Evolutionary conservation across 2,888 invertebrate genomes (phyloP).

Genomic region (Temnothorax unifasciatus): DNA sequence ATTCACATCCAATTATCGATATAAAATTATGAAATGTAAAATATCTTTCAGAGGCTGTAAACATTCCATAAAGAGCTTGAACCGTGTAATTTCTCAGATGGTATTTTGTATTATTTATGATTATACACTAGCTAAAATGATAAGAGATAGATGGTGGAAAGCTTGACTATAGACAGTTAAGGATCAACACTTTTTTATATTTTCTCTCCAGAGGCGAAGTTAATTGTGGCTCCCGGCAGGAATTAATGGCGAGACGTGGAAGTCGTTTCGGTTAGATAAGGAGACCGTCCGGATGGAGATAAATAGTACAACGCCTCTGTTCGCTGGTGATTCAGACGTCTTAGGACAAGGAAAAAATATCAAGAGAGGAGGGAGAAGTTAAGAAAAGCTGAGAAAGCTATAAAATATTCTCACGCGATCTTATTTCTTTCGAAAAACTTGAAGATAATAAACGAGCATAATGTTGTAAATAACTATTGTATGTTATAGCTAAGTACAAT

Average conservation of each 20-base stretch:
- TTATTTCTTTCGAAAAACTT: conserved; percentile 8
- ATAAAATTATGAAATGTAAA: conserved; percentile 8
- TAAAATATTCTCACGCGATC: conserved; percentile 25
- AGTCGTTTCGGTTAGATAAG: conserved; percentile 60
- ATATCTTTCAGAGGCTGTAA: background rate
- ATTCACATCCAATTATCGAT: conserved; percentile 24
- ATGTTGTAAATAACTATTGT: conserved; percentile 18
- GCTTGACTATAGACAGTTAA: conserved; percentile 28
- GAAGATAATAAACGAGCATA: background rate
- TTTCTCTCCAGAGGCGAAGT: conserved; percentile 48
- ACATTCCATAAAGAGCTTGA: conserved; percentile 6
- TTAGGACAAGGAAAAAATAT: conserved; percentile 37
- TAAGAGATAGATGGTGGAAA: conserved; percentile 18
- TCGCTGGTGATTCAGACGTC: conserved; percentile 35
- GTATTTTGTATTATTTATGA: conserved; percentile 22
- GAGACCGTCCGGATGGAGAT: conserved; percentile 56
- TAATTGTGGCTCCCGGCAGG: conserved; percentile 60
- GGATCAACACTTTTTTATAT: conserved; percentile 54
- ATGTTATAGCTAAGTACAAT: background rate
- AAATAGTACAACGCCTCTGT: conserved; percentile 57
- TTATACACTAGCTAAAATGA: background rate
- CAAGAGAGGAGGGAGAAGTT: background rate
- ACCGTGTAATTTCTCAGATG: conserved; percentile 20
- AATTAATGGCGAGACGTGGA: conserved; percentile 63
- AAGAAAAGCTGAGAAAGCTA: background rate